A percentile compares a stretch with the other conserved stretches of the same genome.
Conservation (phyloP, 2,113 vertebrate genomes). For the Aldabrachelys gigantea region DNA sequence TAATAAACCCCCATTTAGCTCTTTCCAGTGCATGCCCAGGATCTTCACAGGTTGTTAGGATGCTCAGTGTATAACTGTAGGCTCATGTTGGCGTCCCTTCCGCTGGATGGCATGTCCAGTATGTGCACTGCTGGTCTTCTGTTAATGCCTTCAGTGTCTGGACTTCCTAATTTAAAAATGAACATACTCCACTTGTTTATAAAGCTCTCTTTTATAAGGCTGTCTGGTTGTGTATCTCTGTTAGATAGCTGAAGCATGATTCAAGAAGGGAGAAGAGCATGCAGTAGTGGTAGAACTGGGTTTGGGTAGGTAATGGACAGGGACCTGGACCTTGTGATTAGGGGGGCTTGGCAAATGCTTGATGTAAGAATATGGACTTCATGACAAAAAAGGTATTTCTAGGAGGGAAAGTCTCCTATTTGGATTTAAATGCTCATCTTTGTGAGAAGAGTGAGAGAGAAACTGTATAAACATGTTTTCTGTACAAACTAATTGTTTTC, state of each 20-base stretch:
- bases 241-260: conserved; percentile 61
- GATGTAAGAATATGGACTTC: conserved; percentile 13
- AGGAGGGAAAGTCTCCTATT: neutral
- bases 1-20: conserved; percentile 3
- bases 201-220: conserved; percentile 88
- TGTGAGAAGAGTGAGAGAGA: neutral
- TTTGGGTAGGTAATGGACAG: neutral
- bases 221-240: conserved; percentile 60
- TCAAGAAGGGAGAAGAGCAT: conserved; percentile 41
- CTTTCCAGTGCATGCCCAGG: conserved; percentile 62
- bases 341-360: conserved; percentile 11
- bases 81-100: conserved; percentile 55
- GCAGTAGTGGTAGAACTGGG: conserved; percentile 18
- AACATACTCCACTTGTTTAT: conserved; percentile 86
- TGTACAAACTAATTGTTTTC: conserved; percentile 64
- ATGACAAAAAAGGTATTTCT: neutral
- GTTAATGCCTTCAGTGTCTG: conserved; percentile 61
- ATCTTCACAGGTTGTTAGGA: conserved; percentile 39
- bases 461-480: conserved; percentile 32
- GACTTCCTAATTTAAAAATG: conserved; percentile 68
- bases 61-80: conserved; percentile 16
- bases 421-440: conserved; percentile 19
- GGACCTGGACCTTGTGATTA: neutral
- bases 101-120: conserved; percentile 49
- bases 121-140: conserved; percentile 55